Conservation (phyloP, 2,113 vertebrate genomes). For the Phainopepla nitens region DNA sequence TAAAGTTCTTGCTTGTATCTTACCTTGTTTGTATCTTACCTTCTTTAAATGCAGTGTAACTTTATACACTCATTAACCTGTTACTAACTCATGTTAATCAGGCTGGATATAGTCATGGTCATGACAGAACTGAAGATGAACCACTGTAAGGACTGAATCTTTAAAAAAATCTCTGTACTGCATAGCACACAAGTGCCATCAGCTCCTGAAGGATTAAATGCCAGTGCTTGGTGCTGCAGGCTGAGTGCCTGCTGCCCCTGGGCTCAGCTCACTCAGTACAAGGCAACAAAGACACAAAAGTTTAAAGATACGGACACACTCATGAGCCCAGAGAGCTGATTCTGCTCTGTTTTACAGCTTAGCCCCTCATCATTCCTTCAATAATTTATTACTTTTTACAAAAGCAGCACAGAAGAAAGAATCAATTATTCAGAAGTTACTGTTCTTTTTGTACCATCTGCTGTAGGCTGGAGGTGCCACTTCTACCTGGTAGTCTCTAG, state of each 20-base stretch:
- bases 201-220: not conserved
- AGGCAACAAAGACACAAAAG: not conserved
- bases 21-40: not conserved
- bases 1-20: not conserved
- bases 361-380: not conserved
- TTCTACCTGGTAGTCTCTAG: not conserved
- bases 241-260: not conserved
- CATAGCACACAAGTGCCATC: not conserved
- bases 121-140: not conserved
- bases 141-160: not conserved
- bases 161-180: not conserved
- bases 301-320: not conserved
- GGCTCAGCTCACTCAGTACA: not conserved
- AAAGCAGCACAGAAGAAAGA: not conserved
- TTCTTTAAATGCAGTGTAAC: not conserved
- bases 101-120: not conserved
- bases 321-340: not conserved
- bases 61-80: not conserved
- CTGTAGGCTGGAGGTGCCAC: not conserved
- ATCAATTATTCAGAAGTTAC: not conserved
- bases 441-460: not conserved
- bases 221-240: not conserved
- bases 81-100: not conserved
- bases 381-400: not conserved
- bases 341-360: not conserved